phyloP scores from a whole-genome alignment of 2,888 invertebrate species.

The Platycheirus rosarum region DNA sequence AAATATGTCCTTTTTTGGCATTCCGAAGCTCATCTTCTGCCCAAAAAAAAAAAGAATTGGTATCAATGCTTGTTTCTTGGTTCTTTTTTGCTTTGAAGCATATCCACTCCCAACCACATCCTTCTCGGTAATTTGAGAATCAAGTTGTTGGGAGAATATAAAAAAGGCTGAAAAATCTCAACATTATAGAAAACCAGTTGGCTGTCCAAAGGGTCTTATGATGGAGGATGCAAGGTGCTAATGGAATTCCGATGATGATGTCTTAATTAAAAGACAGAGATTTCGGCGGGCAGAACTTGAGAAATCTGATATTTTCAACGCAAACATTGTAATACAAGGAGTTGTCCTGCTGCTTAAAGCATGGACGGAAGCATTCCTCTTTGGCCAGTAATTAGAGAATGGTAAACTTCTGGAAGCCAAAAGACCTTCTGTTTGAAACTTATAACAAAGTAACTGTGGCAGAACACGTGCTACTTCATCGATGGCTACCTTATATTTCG shows the following conservation, averaged over 20 bases:
- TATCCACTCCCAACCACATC: conserved; percentile 35
- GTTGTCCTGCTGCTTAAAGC: conserved; percentile 30
- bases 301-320: conserved; percentile 60
- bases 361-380: conserved; percentile 44
- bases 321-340: conserved; percentile 52
- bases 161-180: conserved; percentile 28
- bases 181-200: conserved; percentile 53
- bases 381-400: conserved; percentile 51
- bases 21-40: conserved; percentile 56
- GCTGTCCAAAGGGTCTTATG: conserved; percentile 6
- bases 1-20: conserved; percentile 26
- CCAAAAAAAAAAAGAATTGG: conserved; percentile 24
- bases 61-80: conserved; percentile 14
- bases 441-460: background rate
- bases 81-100: background rate
- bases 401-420: conserved; percentile 22
- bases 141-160: conserved; percentile 12
- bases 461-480: conserved; percentile 29
- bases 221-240: conserved; percentile 65
- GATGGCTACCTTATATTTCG: background rate
- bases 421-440: conserved; percentile 11
- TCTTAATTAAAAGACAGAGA: conserved; percentile 60
- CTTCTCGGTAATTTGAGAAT: conserved; percentile 62
- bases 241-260: conserved; percentile 64
- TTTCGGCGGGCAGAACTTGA: conserved; percentile 42